A percentile compares a stretch with the other conserved stretches of the same genome.
phyloP scores from a whole-genome alignment of 2,797 vertebrate species.

The Lithobates sylvaticus region DNA sequence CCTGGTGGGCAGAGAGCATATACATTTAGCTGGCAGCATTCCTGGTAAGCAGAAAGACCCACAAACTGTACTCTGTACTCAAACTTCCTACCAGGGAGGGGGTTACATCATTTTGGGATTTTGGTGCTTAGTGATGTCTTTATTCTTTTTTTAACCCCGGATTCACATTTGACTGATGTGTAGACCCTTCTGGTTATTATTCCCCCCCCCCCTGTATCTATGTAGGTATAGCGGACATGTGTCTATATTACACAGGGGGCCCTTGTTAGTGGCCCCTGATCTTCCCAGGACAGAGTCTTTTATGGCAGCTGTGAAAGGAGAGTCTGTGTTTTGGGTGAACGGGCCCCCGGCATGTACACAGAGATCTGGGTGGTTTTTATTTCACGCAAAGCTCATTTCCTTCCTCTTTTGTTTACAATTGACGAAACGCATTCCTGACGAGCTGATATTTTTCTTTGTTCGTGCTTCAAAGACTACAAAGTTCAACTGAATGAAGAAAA shows the following conservation, averaged over 20 bases:
- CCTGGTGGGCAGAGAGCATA: no score
- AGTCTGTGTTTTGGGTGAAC: conserved; percentile 52
- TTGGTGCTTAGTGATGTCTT: no score
- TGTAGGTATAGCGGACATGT: not conserved
- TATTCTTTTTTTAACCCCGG: no score
- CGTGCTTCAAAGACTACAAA: conserved; percentile 70
- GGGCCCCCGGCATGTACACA: conserved; percentile 70
- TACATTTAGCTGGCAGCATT: no score
- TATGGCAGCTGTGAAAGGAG: not conserved
- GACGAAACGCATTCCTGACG: conserved; percentile 69
- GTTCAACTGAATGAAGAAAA: conserved; percentile 50
- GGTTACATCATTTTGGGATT: no score
- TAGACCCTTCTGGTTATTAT: no score
- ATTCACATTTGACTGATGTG: no score
- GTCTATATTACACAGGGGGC: not conserved
- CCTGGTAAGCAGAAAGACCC: no score
- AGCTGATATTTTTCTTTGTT: conserved; percentile 64
- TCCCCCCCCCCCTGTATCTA: not conserved
- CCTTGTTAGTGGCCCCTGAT: no score
- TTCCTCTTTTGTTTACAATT: conserved; percentile 73
- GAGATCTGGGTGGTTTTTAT: conserved; percentile 69
- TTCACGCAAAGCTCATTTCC: conserved; percentile 74
- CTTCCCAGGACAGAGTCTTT: not conserved
- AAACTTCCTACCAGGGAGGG: no score
- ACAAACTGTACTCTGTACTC: no score